A percentile compares a stretch with the other conserved stretches of the same genome.
Conservation (phyloP, 1,140 invertebrate species). For the Heterodera carotae region DNA sequence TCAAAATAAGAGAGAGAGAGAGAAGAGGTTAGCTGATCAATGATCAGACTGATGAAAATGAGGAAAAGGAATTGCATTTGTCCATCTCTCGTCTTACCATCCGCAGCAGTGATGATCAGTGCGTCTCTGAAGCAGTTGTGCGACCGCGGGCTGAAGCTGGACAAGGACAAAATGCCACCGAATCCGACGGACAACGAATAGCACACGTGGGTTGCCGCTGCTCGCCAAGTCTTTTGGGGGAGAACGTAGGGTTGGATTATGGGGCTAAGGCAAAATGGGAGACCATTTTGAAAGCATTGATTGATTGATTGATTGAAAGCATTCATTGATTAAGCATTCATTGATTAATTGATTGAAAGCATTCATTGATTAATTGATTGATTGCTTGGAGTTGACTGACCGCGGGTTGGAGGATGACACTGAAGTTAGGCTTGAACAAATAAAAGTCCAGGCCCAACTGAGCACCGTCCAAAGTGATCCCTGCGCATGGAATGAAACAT, state of each 20-base stretch:
- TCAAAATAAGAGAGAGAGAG: too few species aligned
- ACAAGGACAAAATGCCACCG: constrained; percentile 63
- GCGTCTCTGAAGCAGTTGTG: constrained; percentile 44
- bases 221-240: constrained; percentile 60
- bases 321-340: too few species aligned
- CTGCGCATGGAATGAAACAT: too few species aligned
- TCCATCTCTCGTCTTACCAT: constrained; percentile 1
- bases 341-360: too few species aligned
- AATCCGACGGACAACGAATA: constrained; percentile 66
- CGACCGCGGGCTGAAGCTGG: constrained; percentile 36
- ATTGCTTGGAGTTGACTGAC: not conserved
- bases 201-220: constrained; percentile 66
- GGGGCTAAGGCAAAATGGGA: too few species aligned
- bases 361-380: not conserved
- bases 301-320: too few species aligned
- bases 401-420: constrained; percentile 27
- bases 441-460: constrained; percentile 47
- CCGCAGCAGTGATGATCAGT: constrained; percentile 44
- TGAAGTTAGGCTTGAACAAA: constrained; percentile 49
- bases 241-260: not conserved
- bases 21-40: too few species aligned
- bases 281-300: too few species aligned
- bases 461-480: constrained; percentile 50
- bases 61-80: not conserved
- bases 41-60: not conserved